Percentiles rank a stretch among this genome's conserved stretches.
phyloP scores from a whole-genome alignment of 2,797 vertebrate species.

The Dipus sagitta region DNA sequence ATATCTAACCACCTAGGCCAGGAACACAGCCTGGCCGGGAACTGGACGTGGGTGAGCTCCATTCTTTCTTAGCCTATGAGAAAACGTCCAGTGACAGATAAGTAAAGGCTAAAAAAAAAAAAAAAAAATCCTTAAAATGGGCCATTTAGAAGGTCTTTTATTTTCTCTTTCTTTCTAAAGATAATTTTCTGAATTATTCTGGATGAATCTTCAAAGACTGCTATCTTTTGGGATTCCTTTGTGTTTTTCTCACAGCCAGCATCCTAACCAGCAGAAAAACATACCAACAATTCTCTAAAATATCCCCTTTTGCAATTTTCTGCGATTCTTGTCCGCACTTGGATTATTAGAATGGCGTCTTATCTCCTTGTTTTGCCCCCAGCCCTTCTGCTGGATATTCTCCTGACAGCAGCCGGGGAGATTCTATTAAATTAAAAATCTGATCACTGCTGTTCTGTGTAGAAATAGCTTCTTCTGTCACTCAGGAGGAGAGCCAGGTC shows the following conservation, averaged over 20 bases:
- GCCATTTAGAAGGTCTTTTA: neutral
- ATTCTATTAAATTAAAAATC: neutral
- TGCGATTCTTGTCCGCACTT: neutral
- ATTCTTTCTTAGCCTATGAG: neutral
- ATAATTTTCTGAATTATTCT: neutral
- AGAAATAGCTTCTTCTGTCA: neutral
- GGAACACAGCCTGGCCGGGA: neutral
- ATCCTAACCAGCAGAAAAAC: neutral
- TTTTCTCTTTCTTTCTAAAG: neutral
- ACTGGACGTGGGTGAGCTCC: neutral
- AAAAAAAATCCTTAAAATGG: neutral
- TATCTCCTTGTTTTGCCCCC: neutral
- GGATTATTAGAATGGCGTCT: neutral
- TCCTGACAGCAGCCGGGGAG: neutral
- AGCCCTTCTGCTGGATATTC: neutral
- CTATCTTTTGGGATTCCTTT: neutral
- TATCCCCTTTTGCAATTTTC: neutral
- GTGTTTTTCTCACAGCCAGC: neutral
- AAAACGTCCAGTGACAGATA: neutral
- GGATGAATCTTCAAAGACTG: neutral
- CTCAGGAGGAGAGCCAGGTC: neutral
- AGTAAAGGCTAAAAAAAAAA: neutral
- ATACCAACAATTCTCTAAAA: neutral
- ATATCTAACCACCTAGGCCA: slow-evolving; percentile 21
- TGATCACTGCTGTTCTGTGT: neutral